A percentile compares a stretch with the other conserved stretches of the same genome.
Conservation (phyloP, 1,140 invertebrate species). For the Lasioglossum albipes region DNA sequence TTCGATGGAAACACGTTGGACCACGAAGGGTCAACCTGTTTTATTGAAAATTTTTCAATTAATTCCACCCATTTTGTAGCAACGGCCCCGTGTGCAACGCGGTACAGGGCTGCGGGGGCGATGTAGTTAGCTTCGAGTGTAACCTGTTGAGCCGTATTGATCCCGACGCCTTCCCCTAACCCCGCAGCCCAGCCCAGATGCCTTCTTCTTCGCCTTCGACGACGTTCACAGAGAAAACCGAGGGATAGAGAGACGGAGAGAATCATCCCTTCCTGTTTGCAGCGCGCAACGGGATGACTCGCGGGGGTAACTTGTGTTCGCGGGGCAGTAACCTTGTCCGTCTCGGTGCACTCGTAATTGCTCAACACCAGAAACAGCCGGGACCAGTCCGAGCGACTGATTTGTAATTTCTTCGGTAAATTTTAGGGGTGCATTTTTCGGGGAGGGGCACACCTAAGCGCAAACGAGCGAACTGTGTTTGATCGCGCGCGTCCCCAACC, state of each 20-base stretch:
- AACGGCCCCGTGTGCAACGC: background rate
- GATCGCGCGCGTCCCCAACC: too few relatives aligned
- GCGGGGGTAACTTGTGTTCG: constrained; percentile 53
- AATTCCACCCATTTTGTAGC: too few relatives aligned
- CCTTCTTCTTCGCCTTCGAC: constrained; percentile 33
- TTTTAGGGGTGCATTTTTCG: too few relatives aligned
- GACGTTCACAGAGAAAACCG: too few relatives aligned
- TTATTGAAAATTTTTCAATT: too few relatives aligned
- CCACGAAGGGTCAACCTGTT: too few relatives aligned
- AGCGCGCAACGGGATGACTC: constrained; percentile 17
- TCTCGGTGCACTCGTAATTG: background rate
- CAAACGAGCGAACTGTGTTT: too few relatives aligned
- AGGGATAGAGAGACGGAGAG: background rate
- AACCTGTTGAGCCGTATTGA: constrained; percentile 69
- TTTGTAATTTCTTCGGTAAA: too few relatives aligned
- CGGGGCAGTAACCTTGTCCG: background rate
- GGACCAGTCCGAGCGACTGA: too few relatives aligned
- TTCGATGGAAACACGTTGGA: too few relatives aligned
- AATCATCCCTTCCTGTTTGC: constrained; percentile 24
- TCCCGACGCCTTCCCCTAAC: background rate
- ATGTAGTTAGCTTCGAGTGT: constrained; percentile 56
- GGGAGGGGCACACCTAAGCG: too few relatives aligned
- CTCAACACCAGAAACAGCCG: background rate
- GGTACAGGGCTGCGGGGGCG: constrained; percentile 12
- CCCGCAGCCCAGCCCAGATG: background rate